Percentiles rank a stretch among this genome's conserved stretches.
These are phyloP conservation scores for Catocala sponsa DNA, from an alignment of 2,888 invertebrate genomes.

Conservation along the genomic window DNA sequence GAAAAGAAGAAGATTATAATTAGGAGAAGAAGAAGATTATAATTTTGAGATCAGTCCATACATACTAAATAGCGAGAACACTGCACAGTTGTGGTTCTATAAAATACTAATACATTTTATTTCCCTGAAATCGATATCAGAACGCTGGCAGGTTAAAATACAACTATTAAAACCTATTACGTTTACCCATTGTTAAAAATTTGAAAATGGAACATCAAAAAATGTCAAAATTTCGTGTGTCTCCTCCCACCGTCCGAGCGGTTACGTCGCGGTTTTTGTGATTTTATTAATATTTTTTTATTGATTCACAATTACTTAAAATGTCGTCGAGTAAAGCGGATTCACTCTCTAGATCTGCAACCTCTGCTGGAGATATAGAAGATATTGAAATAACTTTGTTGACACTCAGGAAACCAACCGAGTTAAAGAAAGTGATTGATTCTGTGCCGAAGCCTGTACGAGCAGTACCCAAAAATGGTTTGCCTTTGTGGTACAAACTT, in stretches of 20 bases:
- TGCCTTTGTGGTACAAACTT: slow-evolving; percentile 85
- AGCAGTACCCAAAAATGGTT: slow-evolving; percentile 81
- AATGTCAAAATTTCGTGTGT: slow-evolving; percentile 64
- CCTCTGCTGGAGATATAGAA: slow-evolving; percentile 62
- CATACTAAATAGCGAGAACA: no score
- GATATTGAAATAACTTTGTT: slow-evolving; percentile 74
- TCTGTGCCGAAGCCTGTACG: slow-evolving; percentile 79
- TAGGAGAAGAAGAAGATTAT: no score
- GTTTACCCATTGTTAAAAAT: slow-evolving; percentile 20
- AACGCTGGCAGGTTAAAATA: slow-evolving; percentile 25
- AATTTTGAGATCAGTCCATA: no score
- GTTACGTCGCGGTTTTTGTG: slow-evolving; percentile 51
- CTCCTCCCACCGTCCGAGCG: slow-evolving; percentile 32
- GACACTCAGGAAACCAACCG: slow-evolving; percentile 81
- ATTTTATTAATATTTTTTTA: slow-evolving; percentile 51
- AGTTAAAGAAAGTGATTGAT: slow-evolving; percentile 80
- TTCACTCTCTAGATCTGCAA: slow-evolving; percentile 59
- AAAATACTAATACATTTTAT: background rate
- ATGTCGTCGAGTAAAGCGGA: slow-evolving; percentile 56
- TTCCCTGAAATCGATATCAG: background rate
- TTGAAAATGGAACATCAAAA: slow-evolving; percentile 59
- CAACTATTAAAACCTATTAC: slow-evolving; percentile 28
- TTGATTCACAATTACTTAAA: slow-evolving; percentile 37
- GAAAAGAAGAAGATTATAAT: no score
- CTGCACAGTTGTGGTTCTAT: no score